These are phyloP conservation scores for Sphaerophoria taeniata DNA, from an alignment of 2,888 invertebrate genomes.

Conservation along the genomic window DNA sequence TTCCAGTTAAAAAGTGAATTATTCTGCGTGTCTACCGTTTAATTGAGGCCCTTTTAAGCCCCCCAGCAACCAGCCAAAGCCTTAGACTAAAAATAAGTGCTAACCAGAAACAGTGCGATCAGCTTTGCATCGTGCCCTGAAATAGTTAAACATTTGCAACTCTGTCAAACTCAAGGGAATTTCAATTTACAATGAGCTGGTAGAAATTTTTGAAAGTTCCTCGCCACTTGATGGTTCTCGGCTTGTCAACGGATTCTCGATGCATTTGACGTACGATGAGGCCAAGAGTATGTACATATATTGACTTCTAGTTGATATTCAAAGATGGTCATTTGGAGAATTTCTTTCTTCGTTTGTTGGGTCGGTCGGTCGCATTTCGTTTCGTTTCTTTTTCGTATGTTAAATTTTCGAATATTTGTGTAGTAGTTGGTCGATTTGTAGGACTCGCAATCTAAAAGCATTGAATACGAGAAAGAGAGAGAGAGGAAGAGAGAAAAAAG, in stretches of 20 bases:
- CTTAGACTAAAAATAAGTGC: not conserved
- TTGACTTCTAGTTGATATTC: conserved; percentile 68
- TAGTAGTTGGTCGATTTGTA: conserved; percentile 59
- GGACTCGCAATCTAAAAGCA: conserved; percentile 39
- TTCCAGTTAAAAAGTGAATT: conserved; percentile 70
- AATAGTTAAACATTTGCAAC: conserved; percentile 72
- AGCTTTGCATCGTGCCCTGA: conserved; percentile 68
- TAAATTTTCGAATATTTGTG: conserved; percentile 41
- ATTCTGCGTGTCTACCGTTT: conserved; percentile 68
- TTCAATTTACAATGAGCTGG: conserved; percentile 38
- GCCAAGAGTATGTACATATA: conserved; percentile 20
- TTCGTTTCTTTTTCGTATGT: conserved; percentile 35
- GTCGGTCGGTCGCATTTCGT: conserved; percentile 6
- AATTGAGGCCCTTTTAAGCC: conserved; percentile 65
- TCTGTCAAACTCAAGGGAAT: conserved; percentile 60
- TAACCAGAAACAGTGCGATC: not conserved
- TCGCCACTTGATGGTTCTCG: conserved; percentile 16
- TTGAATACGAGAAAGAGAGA: conserved; percentile 6
- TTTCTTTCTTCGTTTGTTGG: conserved; percentile 59
- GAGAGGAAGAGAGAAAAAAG: conserved; percentile 7
- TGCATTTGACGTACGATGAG: conserved; percentile 53
- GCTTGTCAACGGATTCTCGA: conserved; percentile 43
- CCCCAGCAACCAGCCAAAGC: not conserved
- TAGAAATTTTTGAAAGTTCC: conserved; percentile 74
- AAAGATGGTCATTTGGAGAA: conserved; percentile 73